These are phyloP conservation scores for Cyanistes caeruleus DNA, from an alignment of 2,113 vertebrate genomes.

Conservation along the genomic window DNA sequence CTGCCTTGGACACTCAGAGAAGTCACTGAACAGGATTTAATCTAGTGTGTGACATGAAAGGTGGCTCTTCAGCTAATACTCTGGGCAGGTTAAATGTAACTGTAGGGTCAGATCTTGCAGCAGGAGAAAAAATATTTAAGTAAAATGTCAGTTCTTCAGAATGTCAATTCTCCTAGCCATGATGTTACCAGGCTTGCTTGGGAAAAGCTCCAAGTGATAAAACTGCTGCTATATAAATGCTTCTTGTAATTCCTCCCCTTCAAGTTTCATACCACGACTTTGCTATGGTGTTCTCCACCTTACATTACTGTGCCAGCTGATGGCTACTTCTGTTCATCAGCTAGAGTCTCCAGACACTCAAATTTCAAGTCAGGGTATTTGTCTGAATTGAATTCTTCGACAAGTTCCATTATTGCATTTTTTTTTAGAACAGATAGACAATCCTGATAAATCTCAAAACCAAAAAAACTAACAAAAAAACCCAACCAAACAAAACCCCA, in stretches of 20 bases:
- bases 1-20: background rate
- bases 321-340: background rate
- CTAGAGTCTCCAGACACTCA: background rate
- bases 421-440: background rate
- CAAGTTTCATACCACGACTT: background rate
- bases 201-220: background rate
- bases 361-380: background rate
- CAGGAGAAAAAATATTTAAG: background rate
- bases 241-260: background rate
- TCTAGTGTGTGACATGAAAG: constrained; percentile 6
- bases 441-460: background rate
- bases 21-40: constrained; percentile 27
- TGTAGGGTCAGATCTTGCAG: background rate
- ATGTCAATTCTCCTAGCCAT: background rate
- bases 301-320: background rate
- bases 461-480: background rate
- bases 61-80: background rate
- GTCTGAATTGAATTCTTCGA: background rate
- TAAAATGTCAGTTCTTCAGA: background rate
- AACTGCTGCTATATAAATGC: background rate
- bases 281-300: background rate
- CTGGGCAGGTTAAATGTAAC: background rate
- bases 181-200: background rate
- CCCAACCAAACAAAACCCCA: background rate
- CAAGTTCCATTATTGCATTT: background rate